These are phyloP conservation scores for Drosophila pseudoananassae DNA, from an alignment of 1,140 invertebrate genomes.

Conservation along the genomic window DNA sequence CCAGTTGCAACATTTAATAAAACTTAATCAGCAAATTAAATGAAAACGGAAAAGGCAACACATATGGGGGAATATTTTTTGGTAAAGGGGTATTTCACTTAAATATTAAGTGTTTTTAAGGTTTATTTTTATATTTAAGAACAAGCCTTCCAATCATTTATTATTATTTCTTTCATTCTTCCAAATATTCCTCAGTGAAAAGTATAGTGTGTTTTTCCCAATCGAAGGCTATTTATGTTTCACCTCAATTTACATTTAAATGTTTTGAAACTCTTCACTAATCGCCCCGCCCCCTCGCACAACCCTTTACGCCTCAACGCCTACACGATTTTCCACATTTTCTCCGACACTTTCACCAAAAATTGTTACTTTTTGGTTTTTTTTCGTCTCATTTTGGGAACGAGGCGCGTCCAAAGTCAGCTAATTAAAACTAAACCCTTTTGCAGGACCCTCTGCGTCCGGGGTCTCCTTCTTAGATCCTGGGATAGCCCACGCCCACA, in stretches of 20 bases:
- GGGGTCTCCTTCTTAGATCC: neutral
- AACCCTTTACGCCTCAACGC: neutral
- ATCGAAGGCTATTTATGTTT: neutral
- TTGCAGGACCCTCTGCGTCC: neutral
- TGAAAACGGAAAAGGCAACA: slow-evolving; percentile 6
- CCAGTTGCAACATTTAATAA: slow-evolving; percentile 65
- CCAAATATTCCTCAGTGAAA: neutral
- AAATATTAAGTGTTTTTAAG: too few relatives aligned
- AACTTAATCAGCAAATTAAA: slow-evolving; percentile 62
- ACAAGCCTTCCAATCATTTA: too few relatives aligned
- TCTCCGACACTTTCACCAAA: neutral
- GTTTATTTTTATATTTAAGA: too few relatives aligned
- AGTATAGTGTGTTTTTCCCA: neutral
- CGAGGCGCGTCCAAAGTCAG: slow-evolving; percentile 55
- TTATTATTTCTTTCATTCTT: too few relatives aligned
- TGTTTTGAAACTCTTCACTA: slow-evolving; percentile 27
- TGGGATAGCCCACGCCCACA: slow-evolving; percentile 11
- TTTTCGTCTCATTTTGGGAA: too few relatives aligned
- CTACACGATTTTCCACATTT: slow-evolving; percentile 1
- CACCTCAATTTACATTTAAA: slow-evolving; percentile 6
- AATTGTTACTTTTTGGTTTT: neutral
- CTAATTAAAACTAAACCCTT: slow-evolving; percentile 60
- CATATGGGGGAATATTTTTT: too few relatives aligned
- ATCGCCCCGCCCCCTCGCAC: slow-evolving; percentile 15
- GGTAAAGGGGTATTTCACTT: too few relatives aligned